Conservation (phyloP, 2,888 invertebrate genomes). For the Cephonodes hylas region DNA sequence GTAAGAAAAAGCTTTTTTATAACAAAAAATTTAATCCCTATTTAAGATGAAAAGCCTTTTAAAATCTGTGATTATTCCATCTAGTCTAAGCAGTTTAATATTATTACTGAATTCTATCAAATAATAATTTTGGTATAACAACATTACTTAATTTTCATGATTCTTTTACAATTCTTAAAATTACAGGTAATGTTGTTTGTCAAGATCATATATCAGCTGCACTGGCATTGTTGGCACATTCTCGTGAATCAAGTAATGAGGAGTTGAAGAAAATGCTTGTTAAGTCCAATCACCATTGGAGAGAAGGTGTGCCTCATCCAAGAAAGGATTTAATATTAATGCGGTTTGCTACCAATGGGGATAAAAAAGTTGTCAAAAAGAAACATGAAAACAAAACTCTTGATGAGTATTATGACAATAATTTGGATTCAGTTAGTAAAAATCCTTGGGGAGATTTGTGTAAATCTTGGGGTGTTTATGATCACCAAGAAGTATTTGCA, state of each 20-base stretch:
- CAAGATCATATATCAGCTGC: slow-evolving; percentile 82
- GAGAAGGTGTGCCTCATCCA: slow-evolving; percentile 84
- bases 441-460: slow-evolving; percentile 89
- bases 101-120: too few relatives aligned
- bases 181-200: slow-evolving; percentile 85
- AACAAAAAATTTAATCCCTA: too few relatives aligned
- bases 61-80: too few relatives aligned
- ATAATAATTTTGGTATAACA: too few relatives aligned
- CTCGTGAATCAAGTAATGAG: slow-evolving; percentile 70
- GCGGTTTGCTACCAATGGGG: slow-evolving; percentile 88
- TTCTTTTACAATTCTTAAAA: background rate
- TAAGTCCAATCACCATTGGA: slow-evolving; percentile 87
- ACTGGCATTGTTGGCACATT: slow-evolving; percentile 81
- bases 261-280: slow-evolving; percentile 60
- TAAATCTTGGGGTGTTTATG: slow-evolving; percentile 85
- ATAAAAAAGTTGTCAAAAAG: slow-evolving; percentile 84
- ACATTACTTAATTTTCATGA: background rate
- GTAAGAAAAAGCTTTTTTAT: too few relatives aligned
- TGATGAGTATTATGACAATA: slow-evolving; percentile 44
- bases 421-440: slow-evolving; percentile 61
- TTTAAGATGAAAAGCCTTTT: too few relatives aligned
- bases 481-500: slow-evolving; percentile 80
- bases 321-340: slow-evolving; percentile 86
- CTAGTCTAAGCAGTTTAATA: too few relatives aligned
- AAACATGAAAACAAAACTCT: slow-evolving; percentile 40